These are phyloP conservation scores for Coccyzus lansbergi DNA, from an alignment of 2,797 vertebrate genomes.

Conservation along the genomic window DNA sequence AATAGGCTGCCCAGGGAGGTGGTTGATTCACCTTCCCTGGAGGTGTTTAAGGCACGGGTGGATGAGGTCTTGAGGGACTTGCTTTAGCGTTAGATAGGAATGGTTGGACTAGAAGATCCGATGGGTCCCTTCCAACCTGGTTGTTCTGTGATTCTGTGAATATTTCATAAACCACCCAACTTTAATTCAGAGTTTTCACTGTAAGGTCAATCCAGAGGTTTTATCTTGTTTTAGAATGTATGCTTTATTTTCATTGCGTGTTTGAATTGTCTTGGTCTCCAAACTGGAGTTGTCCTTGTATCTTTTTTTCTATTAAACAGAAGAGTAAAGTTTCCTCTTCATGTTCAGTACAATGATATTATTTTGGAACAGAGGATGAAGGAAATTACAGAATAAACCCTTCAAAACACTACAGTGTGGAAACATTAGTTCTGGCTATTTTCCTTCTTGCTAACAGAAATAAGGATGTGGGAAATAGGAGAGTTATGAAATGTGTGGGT, in stretches of 20 bases:
- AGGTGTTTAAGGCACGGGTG: no score
- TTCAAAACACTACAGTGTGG: not conserved
- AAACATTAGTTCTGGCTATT: not conserved
- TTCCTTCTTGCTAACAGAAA: not conserved
- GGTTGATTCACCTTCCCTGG: no score
- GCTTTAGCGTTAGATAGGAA: no score
- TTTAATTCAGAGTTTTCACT: not conserved
- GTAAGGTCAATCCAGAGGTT: not conserved
- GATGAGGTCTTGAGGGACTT: no score
- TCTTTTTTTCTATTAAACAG: not conserved
- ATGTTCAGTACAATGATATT: not conserved
- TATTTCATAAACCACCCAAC: not conserved
- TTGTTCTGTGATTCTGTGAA: no score
- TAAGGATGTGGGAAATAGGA: not conserved
- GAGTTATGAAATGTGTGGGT: not conserved
- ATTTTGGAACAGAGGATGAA: not conserved
- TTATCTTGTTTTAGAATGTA: not conserved
- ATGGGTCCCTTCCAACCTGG: no score
- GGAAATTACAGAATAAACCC: not conserved
- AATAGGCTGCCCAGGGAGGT: no score
- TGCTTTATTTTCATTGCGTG: not conserved
- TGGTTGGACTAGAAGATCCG: no score
- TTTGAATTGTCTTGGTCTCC: not conserved
- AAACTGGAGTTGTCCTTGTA: not conserved
- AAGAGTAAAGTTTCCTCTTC: not conserved